These are phyloP conservation scores for Diadophis punctatus DNA, from an alignment of 2,113 vertebrate species.

Conservation along the genomic window DNA sequence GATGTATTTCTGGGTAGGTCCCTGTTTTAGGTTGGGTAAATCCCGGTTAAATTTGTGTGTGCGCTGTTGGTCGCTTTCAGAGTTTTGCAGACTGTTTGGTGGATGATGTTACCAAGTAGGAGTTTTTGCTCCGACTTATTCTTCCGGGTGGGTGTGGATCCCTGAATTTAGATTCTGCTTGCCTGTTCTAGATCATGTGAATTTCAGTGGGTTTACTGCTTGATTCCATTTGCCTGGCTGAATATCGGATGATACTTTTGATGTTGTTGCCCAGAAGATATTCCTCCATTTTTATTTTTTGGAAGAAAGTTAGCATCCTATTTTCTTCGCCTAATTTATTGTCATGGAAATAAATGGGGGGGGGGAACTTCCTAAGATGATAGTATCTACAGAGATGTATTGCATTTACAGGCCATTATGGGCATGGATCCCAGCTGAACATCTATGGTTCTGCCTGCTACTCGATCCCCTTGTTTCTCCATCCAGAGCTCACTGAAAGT, in stretches of 20 bases:
- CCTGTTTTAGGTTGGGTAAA: not conserved
- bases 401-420: not conserved
- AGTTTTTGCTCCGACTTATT: not conserved
- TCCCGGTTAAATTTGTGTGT: not conserved
- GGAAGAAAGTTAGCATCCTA: not conserved
- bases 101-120: not conserved
- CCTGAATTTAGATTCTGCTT: not conserved
- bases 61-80: not conserved
- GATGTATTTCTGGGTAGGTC: constrained; percentile 64
- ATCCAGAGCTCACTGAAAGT: not conserved
- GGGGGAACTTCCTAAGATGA: not conserved
- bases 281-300: not conserved
- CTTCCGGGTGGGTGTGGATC: not conserved
- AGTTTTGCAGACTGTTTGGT: not conserved
- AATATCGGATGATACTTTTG: not conserved
- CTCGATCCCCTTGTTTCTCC: not conserved
- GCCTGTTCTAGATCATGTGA: not conserved
- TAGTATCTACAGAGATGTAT: not conserved
- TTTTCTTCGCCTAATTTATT: not conserved
- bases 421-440: not conserved
- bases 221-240: not conserved
- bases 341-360: not conserved
- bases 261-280: not conserved
- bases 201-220: not conserved
- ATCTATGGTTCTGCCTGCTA: not conserved